These are phyloP conservation scores for Erpobdella octoculata DNA, from an alignment of 2,888 invertebrate genomes.

Conservation along the genomic window DNA sequence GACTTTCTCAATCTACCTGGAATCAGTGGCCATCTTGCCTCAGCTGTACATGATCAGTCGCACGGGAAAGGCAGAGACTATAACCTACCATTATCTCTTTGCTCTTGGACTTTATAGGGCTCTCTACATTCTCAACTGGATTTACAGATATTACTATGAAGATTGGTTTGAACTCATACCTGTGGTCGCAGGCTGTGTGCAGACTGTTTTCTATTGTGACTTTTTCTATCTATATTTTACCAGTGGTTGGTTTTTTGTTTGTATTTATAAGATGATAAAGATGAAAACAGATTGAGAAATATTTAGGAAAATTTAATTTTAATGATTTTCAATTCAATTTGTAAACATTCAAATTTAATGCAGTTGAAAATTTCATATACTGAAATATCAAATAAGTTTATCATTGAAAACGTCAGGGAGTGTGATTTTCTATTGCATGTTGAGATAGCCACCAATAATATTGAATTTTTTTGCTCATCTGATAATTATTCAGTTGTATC, in stretches of 20 bases:
- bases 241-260: conserved; percentile 64
- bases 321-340: too few relatives aligned
- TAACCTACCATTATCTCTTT: conserved; percentile 62
- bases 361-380: too few relatives aligned
- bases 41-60: conserved; percentile 91
- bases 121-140: conserved; percentile 89
- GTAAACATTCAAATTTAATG: too few relatives aligned
- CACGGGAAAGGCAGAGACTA: conserved; percentile 95
- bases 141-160: conserved; percentile 76
- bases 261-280: neutral
- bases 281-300: neutral
- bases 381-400: too few relatives aligned
- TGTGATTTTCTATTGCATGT: too few relatives aligned
- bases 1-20: conserved; percentile 99
- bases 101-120: conserved; percentile 57
- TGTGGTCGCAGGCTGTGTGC: conserved; percentile 89
- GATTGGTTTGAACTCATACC: conserved; percentile 91
- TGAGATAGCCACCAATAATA: too few relatives aligned
- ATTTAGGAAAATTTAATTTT: too few relatives aligned
- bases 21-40: conserved; percentile 94
- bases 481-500: too few relatives aligned
- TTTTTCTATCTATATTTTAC: conserved; percentile 99
- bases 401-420: too few relatives aligned
- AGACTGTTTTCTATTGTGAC: conserved; percentile 96
- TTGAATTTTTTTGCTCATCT: too few relatives aligned